phyloP scores from a whole-genome alignment of 2,888 invertebrate genomes.

The Hypolimnas misippus region DNA sequence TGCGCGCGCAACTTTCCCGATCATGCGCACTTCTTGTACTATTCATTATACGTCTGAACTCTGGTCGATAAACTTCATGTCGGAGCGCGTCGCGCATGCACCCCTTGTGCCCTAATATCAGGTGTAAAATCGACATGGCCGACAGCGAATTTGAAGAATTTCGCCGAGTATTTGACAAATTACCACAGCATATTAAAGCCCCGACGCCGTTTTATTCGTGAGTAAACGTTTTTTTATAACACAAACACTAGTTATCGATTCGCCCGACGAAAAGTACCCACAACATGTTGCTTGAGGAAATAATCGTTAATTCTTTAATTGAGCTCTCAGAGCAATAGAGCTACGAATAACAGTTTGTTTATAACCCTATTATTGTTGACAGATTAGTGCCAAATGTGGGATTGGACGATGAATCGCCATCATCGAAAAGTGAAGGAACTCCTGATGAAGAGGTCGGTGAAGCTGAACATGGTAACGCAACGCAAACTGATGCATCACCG shows the following conservation, averaged over 20 bases:
- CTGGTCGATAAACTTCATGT: constrained; percentile 67
- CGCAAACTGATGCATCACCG: constrained; percentile 53
- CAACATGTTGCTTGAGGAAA: constrained; percentile 48
- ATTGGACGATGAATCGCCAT: constrained; percentile 92
- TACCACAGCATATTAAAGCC: constrained; percentile 90
- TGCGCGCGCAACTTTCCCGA: constrained; percentile 54
- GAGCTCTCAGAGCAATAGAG: no score
- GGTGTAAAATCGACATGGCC: constrained; percentile 90
- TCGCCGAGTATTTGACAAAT: constrained; percentile 92
- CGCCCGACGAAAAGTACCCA: neutral
- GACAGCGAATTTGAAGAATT: constrained; percentile 97
- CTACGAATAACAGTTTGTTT: no score
- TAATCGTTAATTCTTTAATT: constrained; percentile 21
- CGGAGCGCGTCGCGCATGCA: constrained; percentile 69
- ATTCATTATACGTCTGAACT: constrained; percentile 43
- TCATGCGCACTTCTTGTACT: constrained; percentile 53
- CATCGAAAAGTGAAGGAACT: constrained; percentile 89
- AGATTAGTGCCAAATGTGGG: constrained; percentile 94
- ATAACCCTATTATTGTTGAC: no score
- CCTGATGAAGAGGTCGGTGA: constrained; percentile 87
- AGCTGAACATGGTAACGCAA: constrained; percentile 63
- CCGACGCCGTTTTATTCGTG: constrained; percentile 95
- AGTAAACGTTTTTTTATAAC: constrained; percentile 74
- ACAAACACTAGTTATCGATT: neutral
- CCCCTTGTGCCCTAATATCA: constrained; percentile 85